phyloP scores from a whole-genome alignment of 2,113 vertebrate species.

The Upupa epops region DNA sequence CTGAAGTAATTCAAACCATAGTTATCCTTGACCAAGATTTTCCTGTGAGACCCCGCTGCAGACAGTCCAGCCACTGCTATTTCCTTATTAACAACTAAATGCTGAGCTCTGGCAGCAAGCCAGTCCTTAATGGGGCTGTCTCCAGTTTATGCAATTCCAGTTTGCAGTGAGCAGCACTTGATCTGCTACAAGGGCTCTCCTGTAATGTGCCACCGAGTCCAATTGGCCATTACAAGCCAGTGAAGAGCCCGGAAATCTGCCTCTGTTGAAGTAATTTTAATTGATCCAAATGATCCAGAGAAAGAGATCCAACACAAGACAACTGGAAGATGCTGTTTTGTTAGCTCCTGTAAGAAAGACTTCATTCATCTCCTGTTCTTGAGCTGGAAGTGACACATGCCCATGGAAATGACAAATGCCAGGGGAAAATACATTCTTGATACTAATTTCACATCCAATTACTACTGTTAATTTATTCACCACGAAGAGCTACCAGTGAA shows the following conservation, averaged over 20 bases:
- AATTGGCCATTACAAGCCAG: not conserved
- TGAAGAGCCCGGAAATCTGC: not conserved
- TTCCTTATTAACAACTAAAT: not conserved
- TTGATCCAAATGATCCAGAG: not conserved
- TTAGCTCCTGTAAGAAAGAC: not conserved
- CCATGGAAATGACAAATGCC: not conserved
- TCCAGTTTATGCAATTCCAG: not conserved
- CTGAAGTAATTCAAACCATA: not conserved
- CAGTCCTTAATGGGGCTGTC: not conserved
- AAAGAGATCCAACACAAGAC: not conserved
- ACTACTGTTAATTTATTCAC: not conserved
- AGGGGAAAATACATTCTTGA: not conserved
- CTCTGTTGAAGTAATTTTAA: constrained; percentile 14
- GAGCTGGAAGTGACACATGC: not conserved
- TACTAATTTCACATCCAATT: not conserved
- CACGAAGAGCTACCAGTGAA: not conserved
- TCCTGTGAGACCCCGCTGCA: not conserved
- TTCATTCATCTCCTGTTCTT: not conserved
- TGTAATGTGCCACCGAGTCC: not conserved
- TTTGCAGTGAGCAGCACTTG: not conserved
- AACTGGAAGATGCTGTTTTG: not conserved
- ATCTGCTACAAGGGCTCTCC: not conserved
- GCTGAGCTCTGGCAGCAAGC: not conserved
- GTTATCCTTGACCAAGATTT: not conserved
- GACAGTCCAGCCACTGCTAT: not conserved